Base-by-base conservation (phyloP, 1,140 invertebrate species). In the Drosophila kikkawai region DNA sequence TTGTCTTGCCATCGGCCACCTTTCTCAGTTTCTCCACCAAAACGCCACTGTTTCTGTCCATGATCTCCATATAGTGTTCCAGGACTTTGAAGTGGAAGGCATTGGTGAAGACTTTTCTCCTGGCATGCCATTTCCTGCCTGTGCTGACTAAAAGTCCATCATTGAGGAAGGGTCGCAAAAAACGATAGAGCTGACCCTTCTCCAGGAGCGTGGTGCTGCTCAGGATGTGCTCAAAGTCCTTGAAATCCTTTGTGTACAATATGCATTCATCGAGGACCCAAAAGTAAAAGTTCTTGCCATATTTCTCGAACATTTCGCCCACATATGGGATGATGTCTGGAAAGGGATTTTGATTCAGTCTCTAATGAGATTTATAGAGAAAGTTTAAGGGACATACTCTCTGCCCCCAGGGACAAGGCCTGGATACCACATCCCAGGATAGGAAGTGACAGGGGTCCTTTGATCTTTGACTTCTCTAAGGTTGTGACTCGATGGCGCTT, bases 11-110 rank as follows among this genome's bases (percentile, higher is more conserved):
- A 67, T 90, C 56, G 26, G 86, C 79, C 7, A 58, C 34, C 3
- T 34, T 8, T 3, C 26, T 34, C 22, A 95, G 91, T 44, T 92
- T 78, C 37, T 93, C 78, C 9, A 97, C 92, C 59, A 97, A 92
- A n/a, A 95, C 93, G 3, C 92, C 78, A 26, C 94, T 93, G 77
- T 96, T 95, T 45, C 94, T 93, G 77, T 96, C 95, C 91, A 98
- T 96, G 7, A 96, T 93, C 1, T 94, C 93, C 3, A 96, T 65
- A 90, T 97, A 97, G 58, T 96, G 94, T 57, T 97, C 95, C n/a
- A 97, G 92, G 60, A 97, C 96, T 77, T 96, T 95, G 84, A 97
- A 97, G 92, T 98, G 97, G 84, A 98, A 97, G 2, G 96, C 95
- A 9, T 96, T 96, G 2, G 97, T 97, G 39, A 97, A 91, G 42